phyloP scores from a whole-genome alignment of 2,113 vertebrate genomes.

The Otocyon megalotis region DNA sequence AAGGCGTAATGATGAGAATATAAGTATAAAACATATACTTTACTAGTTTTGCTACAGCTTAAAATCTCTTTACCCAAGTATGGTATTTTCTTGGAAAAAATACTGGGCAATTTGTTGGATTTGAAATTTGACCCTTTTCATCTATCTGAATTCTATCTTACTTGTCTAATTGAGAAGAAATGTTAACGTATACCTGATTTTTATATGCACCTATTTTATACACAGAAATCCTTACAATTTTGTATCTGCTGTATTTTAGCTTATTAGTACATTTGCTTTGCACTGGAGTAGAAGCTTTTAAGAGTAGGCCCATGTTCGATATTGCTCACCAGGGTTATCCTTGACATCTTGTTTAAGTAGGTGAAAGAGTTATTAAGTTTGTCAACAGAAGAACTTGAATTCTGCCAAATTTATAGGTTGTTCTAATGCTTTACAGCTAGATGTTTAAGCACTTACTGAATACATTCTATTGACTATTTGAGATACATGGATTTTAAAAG shows the following conservation, averaged over 20 bases:
- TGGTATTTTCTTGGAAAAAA: slow-evolving; percentile 5
- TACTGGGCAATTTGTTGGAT: neutral
- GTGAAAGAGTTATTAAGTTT: neutral
- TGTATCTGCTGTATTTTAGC: neutral
- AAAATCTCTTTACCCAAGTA: neutral
- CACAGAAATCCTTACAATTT: neutral
- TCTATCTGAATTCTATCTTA: neutral
- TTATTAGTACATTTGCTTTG: neutral
- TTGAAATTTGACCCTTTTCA: neutral
- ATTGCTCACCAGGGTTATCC: neutral
- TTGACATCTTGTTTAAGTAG: neutral
- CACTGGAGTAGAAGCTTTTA: neutral
- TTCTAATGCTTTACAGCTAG: neutral
- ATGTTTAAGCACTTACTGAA: neutral
- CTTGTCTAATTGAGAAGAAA: neutral
- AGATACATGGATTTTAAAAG: neutral
- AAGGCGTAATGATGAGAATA: neutral
- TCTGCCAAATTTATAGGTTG: neutral
- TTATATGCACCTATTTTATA: neutral
- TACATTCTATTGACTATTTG: neutral
- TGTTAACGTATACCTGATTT: neutral
- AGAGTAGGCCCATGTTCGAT: neutral
- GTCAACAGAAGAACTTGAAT: neutral
- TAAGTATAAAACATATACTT: neutral
- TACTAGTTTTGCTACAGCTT: neutral